Base-by-base conservation (phyloP, 2,888 invertebrate species). In the Amphipoea lucens region DNA sequence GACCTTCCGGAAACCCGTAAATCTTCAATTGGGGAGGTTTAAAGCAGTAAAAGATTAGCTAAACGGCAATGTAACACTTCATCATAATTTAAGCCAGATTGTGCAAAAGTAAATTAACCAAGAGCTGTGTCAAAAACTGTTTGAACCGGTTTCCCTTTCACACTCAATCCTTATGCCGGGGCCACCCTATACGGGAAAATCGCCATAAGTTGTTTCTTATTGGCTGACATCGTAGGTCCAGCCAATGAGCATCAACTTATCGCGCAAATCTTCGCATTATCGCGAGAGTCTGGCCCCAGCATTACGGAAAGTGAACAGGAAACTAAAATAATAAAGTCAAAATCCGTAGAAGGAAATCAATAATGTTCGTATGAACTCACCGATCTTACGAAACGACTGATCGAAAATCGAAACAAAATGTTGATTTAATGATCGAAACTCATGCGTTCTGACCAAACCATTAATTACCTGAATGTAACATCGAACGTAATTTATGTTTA, bases 401-500 rank as follows among this genome's bases (percentile, higher is more conserved):
- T 91, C 87, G 87, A 89, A 91, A 66, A 78, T 70, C 60, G 66
- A 81, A 60, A 93, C 92, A 91, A 92, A 90, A 93, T 92, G 91
- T 78, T 89, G 86, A 88, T 78, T 83, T 74, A 80, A 79, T 90
- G 88, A 91, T 92, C 87, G 88, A 89, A 92, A 92, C 92, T 90
- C 92, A 83, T 83, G 65, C 65, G 69, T 62, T 74, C 62, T 92
- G 62, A 82, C 57, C 78, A 83, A 92, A 89, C 92, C 84, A 90
- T 89, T 92, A 88, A 94, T 94, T 94, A 93, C 76, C 80, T 86
- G 91, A 90, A 91, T 87, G 62, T 42, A 83, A 29, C 69, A 86
- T 87, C 88, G 90, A 86, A 90, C 85, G 88, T 88, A 90, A 91
- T 91, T 92, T 88, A 87, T 87, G 90, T 90, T 91, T 92, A 93